Evolutionary conservation across 2,113 vertebrate genomes (phyloP), one percentile per base, ranked within the genome.

Genomic region (Dascyllus trimaculatus): DNA sequence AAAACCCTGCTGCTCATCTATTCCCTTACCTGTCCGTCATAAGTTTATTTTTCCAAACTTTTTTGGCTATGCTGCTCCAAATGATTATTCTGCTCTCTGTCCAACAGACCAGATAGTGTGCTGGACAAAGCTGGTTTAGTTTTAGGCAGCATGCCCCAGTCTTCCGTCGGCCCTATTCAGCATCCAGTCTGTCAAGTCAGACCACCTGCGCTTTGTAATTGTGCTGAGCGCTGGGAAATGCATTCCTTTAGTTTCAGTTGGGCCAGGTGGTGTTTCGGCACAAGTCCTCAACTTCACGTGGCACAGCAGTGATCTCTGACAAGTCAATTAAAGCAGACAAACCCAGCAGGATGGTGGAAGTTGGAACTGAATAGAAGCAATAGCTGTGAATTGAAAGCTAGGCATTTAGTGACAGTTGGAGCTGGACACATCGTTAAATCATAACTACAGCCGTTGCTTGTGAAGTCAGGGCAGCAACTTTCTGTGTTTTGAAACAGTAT

Each of bases 131-230:
- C 22, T 48, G 73, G 21, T 78, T 24, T 40, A 35, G n/a, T 57
- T 83, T 71, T 61, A n/a, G 25, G 24, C 77, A 53, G 35, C 56
- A n/a, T 63, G 22, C 43, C 29, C 7, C 14, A 21, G 7, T 64
- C 25, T 74, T 32, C 63, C 32, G 13, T 75, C 61, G 19, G 9
- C 49, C 26, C 43, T n/a, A 35, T 53, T 84, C 85, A 85, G 72
- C 78, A 83, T 79, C 54, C 65, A 57, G 46, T 65, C 75, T 81
- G 72, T 85, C 89, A 74, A 43, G 56, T 87, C 54, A 13, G 56
- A 58, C 75, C 69, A 81, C 80, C 84, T 81, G 78, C 3, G 19
- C 70, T 65, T 63, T 72, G 46, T 62, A 38, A 68, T 53, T 59
- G 40, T 84, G 65, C 83, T 82, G 72, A 82, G 56, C 0, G 0